phyloP scores from a whole-genome alignment of 1,140 invertebrate species.

The Drosophila prosaltans region DNA sequence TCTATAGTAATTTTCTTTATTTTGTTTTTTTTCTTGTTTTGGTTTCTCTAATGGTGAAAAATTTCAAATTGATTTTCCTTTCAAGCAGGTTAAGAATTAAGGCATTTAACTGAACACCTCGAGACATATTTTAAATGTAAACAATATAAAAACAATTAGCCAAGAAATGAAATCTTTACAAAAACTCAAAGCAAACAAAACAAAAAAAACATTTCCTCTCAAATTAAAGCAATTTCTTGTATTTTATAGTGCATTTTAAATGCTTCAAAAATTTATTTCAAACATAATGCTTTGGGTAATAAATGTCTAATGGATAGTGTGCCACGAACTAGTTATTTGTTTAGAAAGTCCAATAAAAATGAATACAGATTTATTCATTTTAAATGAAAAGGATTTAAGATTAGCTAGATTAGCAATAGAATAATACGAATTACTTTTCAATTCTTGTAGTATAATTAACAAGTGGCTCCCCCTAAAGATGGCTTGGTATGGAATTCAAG shows the following conservation, averaged over 20 bases:
- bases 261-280: not conserved
- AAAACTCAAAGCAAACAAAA: not conserved
- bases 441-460: too few relatives aligned
- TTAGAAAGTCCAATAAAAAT: too few relatives aligned
- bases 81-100: not conserved
- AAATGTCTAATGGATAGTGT: not conserved
- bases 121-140: not conserved
- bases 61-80: not conserved
- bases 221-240: not conserved
- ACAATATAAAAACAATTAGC: conserved; percentile 1
- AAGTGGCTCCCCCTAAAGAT: too few relatives aligned
- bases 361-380: too few relatives aligned
- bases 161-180: not conserved
- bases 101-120: not conserved
- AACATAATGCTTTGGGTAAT: not conserved
- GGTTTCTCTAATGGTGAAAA: not conserved
- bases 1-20: not conserved
- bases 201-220: not conserved
- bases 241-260: conserved; percentile 5
- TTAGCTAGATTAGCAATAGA: too few relatives aligned
- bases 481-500: too few relatives aligned
- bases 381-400: too few relatives aligned
- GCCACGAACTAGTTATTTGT: not conserved
- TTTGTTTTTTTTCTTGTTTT: not conserved
- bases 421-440: too few relatives aligned